Base-by-base conservation (phyloP, 1,140 invertebrate genomes). In the Calycopis cecrops region DNA sequence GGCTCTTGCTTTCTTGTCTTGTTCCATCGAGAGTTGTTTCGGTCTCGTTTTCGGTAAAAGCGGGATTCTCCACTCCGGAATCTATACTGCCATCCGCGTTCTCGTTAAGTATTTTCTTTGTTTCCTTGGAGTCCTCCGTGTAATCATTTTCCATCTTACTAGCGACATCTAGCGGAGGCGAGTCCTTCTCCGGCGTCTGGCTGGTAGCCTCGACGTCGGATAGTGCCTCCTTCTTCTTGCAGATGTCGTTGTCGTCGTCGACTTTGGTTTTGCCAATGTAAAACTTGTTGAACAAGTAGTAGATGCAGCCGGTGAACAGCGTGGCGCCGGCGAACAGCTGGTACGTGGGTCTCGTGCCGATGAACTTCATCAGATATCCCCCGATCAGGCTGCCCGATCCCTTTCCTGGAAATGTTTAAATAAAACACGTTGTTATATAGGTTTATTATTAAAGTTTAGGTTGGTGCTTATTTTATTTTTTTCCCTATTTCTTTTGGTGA, bases 331-430 rank as follows among this genome's bases (percentile, higher is more conserved):
- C 87, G 67, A 95, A 94, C 57, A 94, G 90, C 67, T 91, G 92
- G 73, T 94, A 95, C 0, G 94, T 95, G 0, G 90, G 83, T 42
- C 94, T 85, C 1, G 93, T 93, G 8, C 93, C 93, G 62, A 94
- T 90, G 11, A 87, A 88, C 69, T 94, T 93, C 88, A 95, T 95
- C 14, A 94, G 70, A 63, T 92, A 94, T 1, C 94, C 94, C 3
- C 94, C 94, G 35, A 93, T 89, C 21, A 96, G 82, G 78, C 93
- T 94, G 40, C 94, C 94, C 6, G 91, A 87, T 12, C 94, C 94
- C 76, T 94, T 93, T 38, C 94, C 94, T 94, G 73, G 34, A 89
- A 66, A 33, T 28, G 21, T 28, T 28, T 28, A 28, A 28, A 28
- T 28, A 28, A 28, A 28, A 28, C 21, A 28, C 2, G 6, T 28